phyloP scores from a whole-genome alignment of 2,797 vertebrate genomes.

The Myoxocephalus aenaeus region DNA sequence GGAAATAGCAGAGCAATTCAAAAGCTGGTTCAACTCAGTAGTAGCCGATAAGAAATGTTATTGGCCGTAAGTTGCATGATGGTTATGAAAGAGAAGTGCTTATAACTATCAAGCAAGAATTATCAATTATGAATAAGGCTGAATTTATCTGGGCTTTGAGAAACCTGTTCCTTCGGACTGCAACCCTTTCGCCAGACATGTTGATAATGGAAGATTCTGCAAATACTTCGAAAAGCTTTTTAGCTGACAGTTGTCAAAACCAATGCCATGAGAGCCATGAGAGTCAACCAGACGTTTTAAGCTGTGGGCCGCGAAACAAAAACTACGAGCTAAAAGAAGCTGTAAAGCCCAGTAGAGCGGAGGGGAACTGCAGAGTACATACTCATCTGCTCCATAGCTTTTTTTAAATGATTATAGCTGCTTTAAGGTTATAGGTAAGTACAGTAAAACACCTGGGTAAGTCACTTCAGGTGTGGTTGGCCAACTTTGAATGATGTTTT shows the following conservation, averaged over 20 bases:
- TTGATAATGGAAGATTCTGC: background rate
- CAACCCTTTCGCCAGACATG: background rate
- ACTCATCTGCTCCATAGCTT: background rate
- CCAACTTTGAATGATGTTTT: background rate
- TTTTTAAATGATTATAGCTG: background rate
- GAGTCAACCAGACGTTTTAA: background rate
- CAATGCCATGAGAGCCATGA: background rate
- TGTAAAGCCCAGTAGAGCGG: background rate
- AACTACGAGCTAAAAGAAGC: background rate
- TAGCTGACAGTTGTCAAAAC: background rate
- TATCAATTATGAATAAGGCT: slow-evolving; percentile 6
- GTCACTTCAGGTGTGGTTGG: background rate
- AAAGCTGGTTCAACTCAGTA: slow-evolving; percentile 37
- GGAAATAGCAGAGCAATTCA: slow-evolving; percentile 24
- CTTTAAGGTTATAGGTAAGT: slow-evolving; percentile 16
- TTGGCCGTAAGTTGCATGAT: slow-evolving; percentile 6
- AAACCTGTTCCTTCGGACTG: background rate
- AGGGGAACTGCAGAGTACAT: background rate
- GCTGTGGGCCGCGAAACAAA: background rate
- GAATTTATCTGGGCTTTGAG: background rate
- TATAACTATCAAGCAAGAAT: background rate
- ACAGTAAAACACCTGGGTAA: background rate
- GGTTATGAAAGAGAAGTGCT: slow-evolving; percentile 10
- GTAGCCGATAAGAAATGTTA: background rate
- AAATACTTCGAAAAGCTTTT: background rate